Conservation (phyloP, 2,113 vertebrate species). For the Engystomops pustulosus region DNA sequence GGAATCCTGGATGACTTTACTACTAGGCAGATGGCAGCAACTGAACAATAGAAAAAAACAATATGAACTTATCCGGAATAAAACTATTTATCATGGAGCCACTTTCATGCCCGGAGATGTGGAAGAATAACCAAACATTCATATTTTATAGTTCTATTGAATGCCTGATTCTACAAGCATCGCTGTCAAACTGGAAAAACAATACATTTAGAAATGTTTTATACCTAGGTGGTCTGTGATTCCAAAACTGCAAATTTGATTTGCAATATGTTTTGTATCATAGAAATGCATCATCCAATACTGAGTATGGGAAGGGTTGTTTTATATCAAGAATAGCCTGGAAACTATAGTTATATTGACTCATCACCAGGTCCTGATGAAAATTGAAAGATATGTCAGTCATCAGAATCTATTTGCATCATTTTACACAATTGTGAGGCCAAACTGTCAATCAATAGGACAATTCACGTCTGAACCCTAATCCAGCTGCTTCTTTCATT, state of each 20-base stretch:
- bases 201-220: background rate
- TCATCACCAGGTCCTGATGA: background rate
- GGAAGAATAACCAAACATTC: background rate
- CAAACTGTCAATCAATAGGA: conserved; percentile 9
- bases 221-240: background rate
- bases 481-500: conserved; percentile 37
- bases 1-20: background rate
- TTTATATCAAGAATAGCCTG: background rate
- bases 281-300: background rate
- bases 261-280: conserved; percentile 5
- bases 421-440: background rate
- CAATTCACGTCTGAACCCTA: background rate
- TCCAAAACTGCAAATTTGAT: background rate
- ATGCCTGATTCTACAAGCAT: background rate
- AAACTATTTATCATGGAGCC: background rate
- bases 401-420: conserved; percentile 21
- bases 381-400: conserved; percentile 10
- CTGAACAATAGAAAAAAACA: background rate
- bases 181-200: background rate
- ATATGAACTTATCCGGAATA: background rate
- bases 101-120: background rate
- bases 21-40: background rate
- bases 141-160: background rate
- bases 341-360: background rate
- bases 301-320: background rate